Evolutionary conservation across 2,797 vertebrate species (phyloP).

Genomic region (Tarsius wallacei): DNA sequence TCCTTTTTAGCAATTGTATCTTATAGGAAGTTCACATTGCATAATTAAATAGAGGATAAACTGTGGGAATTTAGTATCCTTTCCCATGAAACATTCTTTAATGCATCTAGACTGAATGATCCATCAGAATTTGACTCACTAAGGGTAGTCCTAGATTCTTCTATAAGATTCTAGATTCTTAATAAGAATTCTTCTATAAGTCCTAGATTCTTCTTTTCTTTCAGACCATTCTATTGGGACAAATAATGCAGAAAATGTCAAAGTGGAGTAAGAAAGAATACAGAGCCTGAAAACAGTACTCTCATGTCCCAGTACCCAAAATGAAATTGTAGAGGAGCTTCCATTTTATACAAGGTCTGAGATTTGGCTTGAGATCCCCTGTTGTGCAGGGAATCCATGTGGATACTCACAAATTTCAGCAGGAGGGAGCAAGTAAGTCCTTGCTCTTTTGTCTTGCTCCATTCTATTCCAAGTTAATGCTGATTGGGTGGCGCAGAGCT

Average conservation of each 20-base stretch:
- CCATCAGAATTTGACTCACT: not conserved
- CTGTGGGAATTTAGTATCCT: not conserved
- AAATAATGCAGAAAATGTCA: not conserved
- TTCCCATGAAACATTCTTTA: not conserved
- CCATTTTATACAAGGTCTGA: not conserved
- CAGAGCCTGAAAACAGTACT: not conserved
- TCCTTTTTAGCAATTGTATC: slow-evolving; percentile 7
- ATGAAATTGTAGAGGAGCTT: not conserved
- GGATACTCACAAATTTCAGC: not conserved
- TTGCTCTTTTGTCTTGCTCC: not conserved
- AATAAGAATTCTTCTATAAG: too few relatives aligned
- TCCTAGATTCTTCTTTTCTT: not conserved
- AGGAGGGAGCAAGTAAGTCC: not conserved
- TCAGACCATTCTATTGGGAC: not conserved
- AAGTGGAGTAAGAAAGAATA: not conserved
- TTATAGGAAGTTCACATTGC: not conserved
- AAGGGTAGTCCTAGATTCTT: not conserved
- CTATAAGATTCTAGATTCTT: too few relatives aligned
- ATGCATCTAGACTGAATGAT: not conserved
- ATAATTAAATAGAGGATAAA: slow-evolving; percentile 29
- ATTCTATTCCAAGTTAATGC: not conserved
- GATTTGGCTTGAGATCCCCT: not conserved
- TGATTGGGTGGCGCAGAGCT: not conserved
- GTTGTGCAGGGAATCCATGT: not conserved
- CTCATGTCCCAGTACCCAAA: not conserved